phyloP scores from a whole-genome alignment of 2,113 vertebrate species.

The Catharus minimus region DNA sequence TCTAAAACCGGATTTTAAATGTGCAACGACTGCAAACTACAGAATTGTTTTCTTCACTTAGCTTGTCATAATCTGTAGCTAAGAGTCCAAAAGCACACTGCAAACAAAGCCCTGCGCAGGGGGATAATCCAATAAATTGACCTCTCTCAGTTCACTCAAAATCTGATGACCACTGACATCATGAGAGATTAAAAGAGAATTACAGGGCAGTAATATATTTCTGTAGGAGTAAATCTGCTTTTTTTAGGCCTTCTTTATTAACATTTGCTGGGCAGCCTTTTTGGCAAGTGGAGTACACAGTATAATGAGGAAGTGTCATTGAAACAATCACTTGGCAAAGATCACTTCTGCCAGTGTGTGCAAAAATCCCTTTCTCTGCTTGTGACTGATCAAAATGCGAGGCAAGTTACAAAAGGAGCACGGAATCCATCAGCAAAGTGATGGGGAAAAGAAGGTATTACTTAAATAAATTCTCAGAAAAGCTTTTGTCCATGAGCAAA shows the following conservation, averaged over 20 bases:
- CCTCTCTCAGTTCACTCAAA: conserved; percentile 20
- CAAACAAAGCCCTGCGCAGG: background rate
- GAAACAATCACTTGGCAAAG: background rate
- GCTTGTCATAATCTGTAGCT: conserved; percentile 31
- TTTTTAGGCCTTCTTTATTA: conserved; percentile 13
- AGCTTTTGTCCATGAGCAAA: background rate
- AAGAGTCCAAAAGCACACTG: conserved; percentile 2
- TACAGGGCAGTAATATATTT: conserved; percentile 13
- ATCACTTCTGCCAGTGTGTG: background rate
- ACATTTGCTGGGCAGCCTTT: background rate
- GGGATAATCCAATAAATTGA: conserved; percentile 39
- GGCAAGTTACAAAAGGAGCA: background rate
- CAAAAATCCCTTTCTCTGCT: background rate
- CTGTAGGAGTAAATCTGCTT: conserved; percentile 13
- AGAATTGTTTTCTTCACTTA: conserved; percentile 19
- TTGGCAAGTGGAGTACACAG: background rate
- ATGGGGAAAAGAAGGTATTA: background rate
- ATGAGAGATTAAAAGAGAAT: conserved; percentile 35
- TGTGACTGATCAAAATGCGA: background rate
- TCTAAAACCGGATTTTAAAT: background rate
- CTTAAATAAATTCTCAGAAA: background rate
- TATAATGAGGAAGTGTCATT: background rate
- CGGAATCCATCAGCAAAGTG: background rate
- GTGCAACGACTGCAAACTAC: background rate
- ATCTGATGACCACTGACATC: conserved; percentile 36